Percentiles rank a stretch among this genome's conserved stretches.
Conservation (phyloP, 1,140 invertebrate genomes). For the Lineus longissimus region DNA sequence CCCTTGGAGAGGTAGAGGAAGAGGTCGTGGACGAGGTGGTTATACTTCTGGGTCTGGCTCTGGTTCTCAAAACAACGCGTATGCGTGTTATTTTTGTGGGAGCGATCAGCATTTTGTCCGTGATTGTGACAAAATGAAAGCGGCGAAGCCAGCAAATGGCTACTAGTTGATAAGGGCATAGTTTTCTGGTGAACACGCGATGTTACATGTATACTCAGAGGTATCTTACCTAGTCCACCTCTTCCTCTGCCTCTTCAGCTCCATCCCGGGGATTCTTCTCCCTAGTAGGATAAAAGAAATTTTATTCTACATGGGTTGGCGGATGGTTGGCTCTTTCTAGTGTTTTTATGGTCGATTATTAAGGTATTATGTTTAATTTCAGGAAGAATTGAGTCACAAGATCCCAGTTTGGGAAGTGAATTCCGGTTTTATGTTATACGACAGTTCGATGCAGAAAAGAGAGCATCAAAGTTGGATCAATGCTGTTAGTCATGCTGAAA, state of each 20-base stretch:
- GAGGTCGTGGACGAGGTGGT: no score
- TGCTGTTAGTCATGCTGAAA: background rate
- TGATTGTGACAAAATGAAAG: background rate
- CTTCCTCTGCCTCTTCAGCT: background rate
- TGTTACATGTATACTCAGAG: background rate
- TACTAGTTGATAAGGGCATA: background rate
- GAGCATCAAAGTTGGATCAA: conserved; percentile 5
- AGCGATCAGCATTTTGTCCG: background rate
- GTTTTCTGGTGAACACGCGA: background rate
- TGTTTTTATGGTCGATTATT: no score
- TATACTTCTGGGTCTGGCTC: no score
- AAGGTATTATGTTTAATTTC: no score
- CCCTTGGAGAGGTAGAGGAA: no score
- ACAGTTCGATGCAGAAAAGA: background rate
- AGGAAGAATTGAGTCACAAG: no score
- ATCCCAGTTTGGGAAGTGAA: no score
- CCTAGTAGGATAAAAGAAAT: background rate
- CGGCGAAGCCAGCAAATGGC: background rate
- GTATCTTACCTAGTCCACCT: background rate
- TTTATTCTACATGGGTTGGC: no score
- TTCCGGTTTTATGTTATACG: background rate
- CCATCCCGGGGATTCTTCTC: background rate
- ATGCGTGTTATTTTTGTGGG: background rate
- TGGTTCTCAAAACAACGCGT: no score
- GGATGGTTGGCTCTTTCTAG: no score